phyloP scores from a whole-genome alignment of 2,888 invertebrate species.

The Cyrtodaria siliqua region DNA sequence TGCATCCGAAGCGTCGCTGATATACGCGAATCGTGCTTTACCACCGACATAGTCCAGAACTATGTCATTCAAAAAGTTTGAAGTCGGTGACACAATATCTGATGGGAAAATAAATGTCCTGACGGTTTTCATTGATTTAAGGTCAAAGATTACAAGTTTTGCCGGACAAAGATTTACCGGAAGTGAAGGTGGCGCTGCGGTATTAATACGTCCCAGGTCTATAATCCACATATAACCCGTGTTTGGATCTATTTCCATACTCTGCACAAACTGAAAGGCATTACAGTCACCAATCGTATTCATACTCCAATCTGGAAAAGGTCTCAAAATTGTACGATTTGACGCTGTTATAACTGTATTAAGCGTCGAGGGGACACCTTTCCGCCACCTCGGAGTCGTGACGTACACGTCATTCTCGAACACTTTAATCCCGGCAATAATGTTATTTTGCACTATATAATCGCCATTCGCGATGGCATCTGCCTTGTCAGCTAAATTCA shows the following conservation, averaged over 20 bases:
- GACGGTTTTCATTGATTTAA: constrained; percentile 12
- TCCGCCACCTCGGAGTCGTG: constrained; percentile 70
- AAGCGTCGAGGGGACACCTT: constrained; percentile 67
- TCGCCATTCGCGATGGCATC: constrained; percentile 31
- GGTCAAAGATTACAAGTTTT: constrained; percentile 55
- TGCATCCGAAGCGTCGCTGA: constrained; percentile 48
- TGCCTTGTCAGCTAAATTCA: constrained; percentile 19
- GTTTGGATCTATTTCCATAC: constrained; percentile 64
- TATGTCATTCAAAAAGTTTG: constrained; percentile 62
- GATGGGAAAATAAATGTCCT: constrained; percentile 40
- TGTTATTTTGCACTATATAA: constrained; percentile 63
- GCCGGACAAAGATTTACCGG: constrained; percentile 54
- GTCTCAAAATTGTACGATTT: constrained; percentile 25
- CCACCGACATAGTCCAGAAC: constrained; percentile 54
- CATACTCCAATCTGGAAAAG: constrained; percentile 56
- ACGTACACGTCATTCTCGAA: constrained; percentile 64
- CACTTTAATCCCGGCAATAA: constrained; percentile 66
- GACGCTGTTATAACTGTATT: constrained; percentile 11
- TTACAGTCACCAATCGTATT: constrained; percentile 49
- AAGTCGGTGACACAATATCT: constrained; percentile 38
- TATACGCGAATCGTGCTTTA: constrained; percentile 50
- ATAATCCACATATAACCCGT: constrained; percentile 68
- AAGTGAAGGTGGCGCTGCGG: background rate
- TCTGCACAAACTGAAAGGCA: constrained; percentile 61
- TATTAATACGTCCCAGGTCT: constrained; percentile 57